A percentile compares a stretch with the other conserved stretches of the same genome.
phyloP scores from a whole-genome alignment of 2,797 vertebrate species.

The Pseudopleuronectes americanus region DNA sequence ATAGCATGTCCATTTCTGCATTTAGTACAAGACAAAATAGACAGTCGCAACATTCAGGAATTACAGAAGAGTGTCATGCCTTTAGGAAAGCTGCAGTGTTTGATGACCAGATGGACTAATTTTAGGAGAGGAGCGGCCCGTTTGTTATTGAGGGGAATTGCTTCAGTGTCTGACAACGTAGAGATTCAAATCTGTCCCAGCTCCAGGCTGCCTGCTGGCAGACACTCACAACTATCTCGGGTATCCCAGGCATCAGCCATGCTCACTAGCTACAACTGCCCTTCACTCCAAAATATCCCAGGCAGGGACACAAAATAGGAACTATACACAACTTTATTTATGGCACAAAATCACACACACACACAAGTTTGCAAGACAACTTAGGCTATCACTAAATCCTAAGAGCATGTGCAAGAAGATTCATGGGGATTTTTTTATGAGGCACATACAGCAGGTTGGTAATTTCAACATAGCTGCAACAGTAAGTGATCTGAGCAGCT shows the following conservation, averaged over 20 bases:
- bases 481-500: slow-evolving; percentile 78
- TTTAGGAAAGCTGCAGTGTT: slow-evolving; percentile 33
- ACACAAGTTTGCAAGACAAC: slow-evolving; percentile 2
- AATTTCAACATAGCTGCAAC: slow-evolving; percentile 61
- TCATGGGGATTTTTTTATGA: slow-evolving; percentile 16
- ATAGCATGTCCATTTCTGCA: slow-evolving; percentile 28
- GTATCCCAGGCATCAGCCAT: slow-evolving; percentile 69
- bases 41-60: slow-evolving; percentile 23
- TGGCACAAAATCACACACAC: slow-evolving; percentile 12
- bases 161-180: slow-evolving; percentile 66
- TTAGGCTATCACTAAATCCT: not conserved
- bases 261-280: slow-evolving; percentile 55
- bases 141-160: slow-evolving; percentile 66
- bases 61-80: slow-evolving; percentile 42
- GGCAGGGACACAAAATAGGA: slow-evolving; percentile 49
- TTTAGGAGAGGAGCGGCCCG: slow-evolving; percentile 62
- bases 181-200: slow-evolving; percentile 59
- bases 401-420: not conserved
- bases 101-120: slow-evolving; percentile 62
- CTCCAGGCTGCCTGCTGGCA: slow-evolving; percentile 65
- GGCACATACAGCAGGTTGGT: slow-evolving; percentile 25
- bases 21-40: slow-evolving; percentile 34
- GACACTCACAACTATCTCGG: slow-evolving; percentile 67
- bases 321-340: slow-evolving; percentile 35
- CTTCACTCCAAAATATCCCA: slow-evolving; percentile 44